Conservation (phyloP, 92 coral and sea anemone species). For the Galaxea fascicularis region DNA sequence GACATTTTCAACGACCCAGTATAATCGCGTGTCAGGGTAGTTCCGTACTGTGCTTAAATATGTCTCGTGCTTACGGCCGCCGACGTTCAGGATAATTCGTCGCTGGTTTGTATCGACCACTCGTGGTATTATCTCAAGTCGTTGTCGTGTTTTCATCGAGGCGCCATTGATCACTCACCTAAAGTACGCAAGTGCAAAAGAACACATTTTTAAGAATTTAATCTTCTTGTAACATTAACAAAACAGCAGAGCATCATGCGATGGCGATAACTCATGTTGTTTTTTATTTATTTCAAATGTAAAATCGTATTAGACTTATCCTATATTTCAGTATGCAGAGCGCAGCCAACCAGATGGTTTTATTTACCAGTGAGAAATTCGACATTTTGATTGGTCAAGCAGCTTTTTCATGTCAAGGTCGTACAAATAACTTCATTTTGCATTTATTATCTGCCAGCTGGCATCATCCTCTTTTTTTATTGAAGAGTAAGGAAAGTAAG, state of each 20-base stretch:
- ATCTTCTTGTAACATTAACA: neutral
- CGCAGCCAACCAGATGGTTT: slow-evolving; percentile 42
- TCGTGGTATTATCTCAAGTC: slow-evolving; percentile 80
- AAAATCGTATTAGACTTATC: slow-evolving; percentile 15
- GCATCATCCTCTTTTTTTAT: neutral
- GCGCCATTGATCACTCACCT: slow-evolving; percentile 17
- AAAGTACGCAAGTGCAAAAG: neutral
- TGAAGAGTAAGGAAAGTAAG: neutral
- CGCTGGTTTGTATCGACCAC: slow-evolving; percentile 78
- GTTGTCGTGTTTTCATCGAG: slow-evolving; percentile 67
- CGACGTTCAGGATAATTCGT: slow-evolving; percentile 84
- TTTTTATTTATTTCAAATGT: neutral
- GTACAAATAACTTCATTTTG: slow-evolving; percentile 11
- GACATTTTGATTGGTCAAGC: slow-evolving; percentile 39
- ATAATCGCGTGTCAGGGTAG: slow-evolving; percentile 88
- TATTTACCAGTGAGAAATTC: slow-evolving; percentile 32
- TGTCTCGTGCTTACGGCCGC: slow-evolving; percentile 92
- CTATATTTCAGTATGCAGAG: slow-evolving; percentile 36
- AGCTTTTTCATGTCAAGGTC: slow-evolving; percentile 1
- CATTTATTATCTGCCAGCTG: neutral
- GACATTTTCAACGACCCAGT: slow-evolving; percentile 94
- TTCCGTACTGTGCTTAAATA: slow-evolving; percentile 84
- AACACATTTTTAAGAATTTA: too few species aligned
- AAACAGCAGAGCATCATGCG: neutral
- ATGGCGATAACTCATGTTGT: neutral